Base-by-base conservation (phyloP, 37 sponge, comb jelly and placozoan genomes). In the Lycopodina hypogea region DNA sequence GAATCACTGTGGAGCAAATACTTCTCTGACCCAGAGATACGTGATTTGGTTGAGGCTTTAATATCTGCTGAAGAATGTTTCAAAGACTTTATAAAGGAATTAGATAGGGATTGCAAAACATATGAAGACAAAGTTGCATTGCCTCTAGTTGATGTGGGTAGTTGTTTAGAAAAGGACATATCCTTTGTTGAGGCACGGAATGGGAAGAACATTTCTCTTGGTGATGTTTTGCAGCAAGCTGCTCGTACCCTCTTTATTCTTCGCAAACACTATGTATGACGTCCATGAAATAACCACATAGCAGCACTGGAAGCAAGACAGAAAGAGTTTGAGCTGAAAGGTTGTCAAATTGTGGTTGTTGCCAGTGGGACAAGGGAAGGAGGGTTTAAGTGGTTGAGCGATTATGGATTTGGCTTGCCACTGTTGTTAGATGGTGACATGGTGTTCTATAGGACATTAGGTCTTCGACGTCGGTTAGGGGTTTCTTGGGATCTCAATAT, bases 261-360 rank as follows among this genome's bases (percentile, higher is more conserved):
- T 37, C 74, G 71, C 9, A 77, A 75, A 28, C 88, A 88, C 53
- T 77, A 57, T 29, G 78, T 76, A 21, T 88, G 88, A 82, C 67
- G 76, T 39, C 88, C 88, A 30, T 88, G 88, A 88, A 71, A 63
- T 59, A 26, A 74, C 12, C 88, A 88, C 76, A 50, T 87, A 0
- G 53, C 42, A 29, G 76, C 55, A 37, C 32, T 87, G 6, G 72
- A 28, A 37, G 64, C 40, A 19, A 68, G 34, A 17, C 68, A 51
- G 68, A 37, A 21, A 1, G 60, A 75, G 35, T 83, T 83, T 48
- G 57, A 51, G 15, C 39, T 38, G 18, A 42, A 15, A 15, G 68
- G 59, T 19, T 74, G 83, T 57, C 75, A 74, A 32, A 69, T 84
- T 58, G 76, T 80, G 26, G 56, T 65, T 3, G 75, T 80, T 4